Percentiles rank a stretch among this genome's conserved stretches.
Conservation (phyloP, 2,797 vertebrate genomes). For the Myiothlypis chrysogaster region DNA sequence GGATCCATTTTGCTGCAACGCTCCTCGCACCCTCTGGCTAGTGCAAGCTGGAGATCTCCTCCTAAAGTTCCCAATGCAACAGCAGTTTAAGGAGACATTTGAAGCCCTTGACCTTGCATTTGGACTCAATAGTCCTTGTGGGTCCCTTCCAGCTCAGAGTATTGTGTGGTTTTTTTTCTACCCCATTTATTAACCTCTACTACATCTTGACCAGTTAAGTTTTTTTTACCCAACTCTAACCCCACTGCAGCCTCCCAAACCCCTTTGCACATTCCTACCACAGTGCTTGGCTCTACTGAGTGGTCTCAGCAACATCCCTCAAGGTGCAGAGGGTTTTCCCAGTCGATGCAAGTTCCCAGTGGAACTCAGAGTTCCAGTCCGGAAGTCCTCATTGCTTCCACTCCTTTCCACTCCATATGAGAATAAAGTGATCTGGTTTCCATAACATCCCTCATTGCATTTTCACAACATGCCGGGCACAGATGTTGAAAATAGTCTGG, state of each 20-base stretch:
- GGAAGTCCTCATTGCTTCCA: not conserved
- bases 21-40: not conserved
- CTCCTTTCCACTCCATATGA: not conserved
- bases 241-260: not conserved
- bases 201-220: not conserved
- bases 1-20: accelerated
- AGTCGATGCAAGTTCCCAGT: not conserved
- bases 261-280: not conserved
- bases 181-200: not conserved
- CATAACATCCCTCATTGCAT: conserved; percentile 36
- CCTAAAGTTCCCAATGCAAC: not conserved
- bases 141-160: not conserved
- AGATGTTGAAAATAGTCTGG: conserved; percentile 58
- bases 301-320: not conserved
- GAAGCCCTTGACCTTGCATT: not conserved
- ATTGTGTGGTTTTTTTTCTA: not conserved
- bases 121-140: not conserved
- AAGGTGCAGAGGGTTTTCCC: not conserved
- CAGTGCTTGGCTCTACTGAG: not conserved
- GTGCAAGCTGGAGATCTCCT: not conserved
- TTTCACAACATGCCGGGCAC: conserved; percentile 50
- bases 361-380: not conserved
- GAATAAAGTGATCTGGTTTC: conserved; percentile 57
- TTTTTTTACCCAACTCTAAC: not conserved
- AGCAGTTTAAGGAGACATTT: not conserved